phyloP scores from a whole-genome alignment of 2,888 invertebrate species.

The Minunthozetes semirufus region DNA sequence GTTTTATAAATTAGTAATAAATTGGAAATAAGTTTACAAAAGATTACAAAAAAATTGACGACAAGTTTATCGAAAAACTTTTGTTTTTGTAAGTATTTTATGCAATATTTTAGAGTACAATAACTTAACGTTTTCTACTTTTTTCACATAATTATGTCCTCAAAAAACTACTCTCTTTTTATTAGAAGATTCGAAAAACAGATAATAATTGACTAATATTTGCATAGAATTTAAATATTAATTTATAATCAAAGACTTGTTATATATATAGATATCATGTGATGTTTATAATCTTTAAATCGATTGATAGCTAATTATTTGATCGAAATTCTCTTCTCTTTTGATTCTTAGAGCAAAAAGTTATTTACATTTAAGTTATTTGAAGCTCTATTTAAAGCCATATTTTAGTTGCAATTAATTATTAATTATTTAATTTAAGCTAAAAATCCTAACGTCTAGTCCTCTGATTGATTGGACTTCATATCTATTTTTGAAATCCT shows the following conservation, averaged over 20 bases:
- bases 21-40: no score
- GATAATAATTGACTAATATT: background rate
- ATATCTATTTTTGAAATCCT: no score
- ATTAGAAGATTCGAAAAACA: background rate
- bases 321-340: background rate
- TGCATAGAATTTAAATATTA: background rate
- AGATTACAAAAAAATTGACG: background rate
- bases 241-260: background rate
- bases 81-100: background rate
- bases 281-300: slow-evolving; percentile 8
- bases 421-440: background rate
- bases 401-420: slow-evolving; percentile 3
- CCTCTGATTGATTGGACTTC: no score
- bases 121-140: background rate
- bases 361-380: background rate
- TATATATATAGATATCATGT: background rate
- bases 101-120: slow-evolving; percentile 15
- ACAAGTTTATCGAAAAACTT: background rate
- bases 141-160: background rate
- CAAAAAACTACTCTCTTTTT: background rate
- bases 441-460: background rate
- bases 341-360: background rate
- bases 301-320: background rate
- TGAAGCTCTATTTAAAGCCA: background rate
- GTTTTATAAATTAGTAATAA: no score